These are phyloP conservation scores for Lepilemur ruficaudatus DNA, from an alignment of 2,797 vertebrate genomes.

Conservation along the genomic window DNA sequence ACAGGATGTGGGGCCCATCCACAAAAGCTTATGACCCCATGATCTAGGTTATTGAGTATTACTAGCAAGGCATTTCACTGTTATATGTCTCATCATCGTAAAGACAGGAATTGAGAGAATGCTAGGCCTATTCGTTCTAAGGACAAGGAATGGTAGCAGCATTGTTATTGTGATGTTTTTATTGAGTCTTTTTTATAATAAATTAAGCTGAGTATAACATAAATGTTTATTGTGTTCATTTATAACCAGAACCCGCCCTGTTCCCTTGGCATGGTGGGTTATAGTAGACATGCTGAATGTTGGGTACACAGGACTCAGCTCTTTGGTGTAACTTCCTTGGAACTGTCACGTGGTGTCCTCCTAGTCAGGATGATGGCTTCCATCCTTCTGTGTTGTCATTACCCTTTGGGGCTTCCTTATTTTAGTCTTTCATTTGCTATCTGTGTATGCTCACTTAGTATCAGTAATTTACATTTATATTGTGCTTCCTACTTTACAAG, in stretches of 20 bases:
- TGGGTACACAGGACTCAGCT: background rate
- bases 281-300: accelerated
- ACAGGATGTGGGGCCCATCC: background rate
- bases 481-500: background rate
- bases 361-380: background rate
- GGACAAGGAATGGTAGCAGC: background rate
- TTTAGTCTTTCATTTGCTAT: background rate
- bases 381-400: background rate
- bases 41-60: background rate
- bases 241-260: background rate
- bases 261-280: background rate
- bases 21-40: background rate
- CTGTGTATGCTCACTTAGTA: background rate
- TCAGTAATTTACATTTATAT: background rate
- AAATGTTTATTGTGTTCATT: background rate
- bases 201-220: background rate
- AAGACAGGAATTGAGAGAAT: background rate
- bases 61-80: background rate
- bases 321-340: background rate
- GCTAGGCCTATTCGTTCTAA: background rate
- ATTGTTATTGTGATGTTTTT: background rate
- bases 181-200: background rate
- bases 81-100: background rate
- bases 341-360: background rate
- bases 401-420: background rate